These are phyloP conservation scores for Aricia agestis DNA, from an alignment of 1,140 invertebrate genomes.

Conservation along the genomic window DNA sequence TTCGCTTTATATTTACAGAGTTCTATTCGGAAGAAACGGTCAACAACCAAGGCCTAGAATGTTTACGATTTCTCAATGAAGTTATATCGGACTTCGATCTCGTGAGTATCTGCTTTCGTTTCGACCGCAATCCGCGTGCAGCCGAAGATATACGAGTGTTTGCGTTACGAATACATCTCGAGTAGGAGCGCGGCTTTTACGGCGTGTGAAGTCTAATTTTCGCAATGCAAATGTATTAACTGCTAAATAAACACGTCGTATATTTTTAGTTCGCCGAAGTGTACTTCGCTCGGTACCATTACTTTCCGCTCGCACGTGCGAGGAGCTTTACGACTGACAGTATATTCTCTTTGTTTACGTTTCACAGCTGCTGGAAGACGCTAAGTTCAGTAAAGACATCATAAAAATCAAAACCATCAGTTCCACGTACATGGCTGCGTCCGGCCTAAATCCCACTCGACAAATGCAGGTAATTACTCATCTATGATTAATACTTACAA, in stretches of 20 bases:
- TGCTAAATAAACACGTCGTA: slow-evolving; percentile 11
- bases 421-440: slow-evolving; percentile 98
- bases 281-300: neutral
- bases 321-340: neutral
- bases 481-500: neutral
- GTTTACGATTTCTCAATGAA: slow-evolving; percentile 96
- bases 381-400: slow-evolving; percentile 88
- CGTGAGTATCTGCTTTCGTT: slow-evolving; percentile 78
- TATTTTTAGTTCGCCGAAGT: slow-evolving; percentile 15
- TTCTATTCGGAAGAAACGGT: slow-evolving; percentile 97
- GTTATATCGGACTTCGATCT: slow-evolving; percentile 99
- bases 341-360: slow-evolving; percentile 40
- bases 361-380: slow-evolving; percentile 86
- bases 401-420: slow-evolving; percentile 99
- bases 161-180: slow-evolving; percentile 23
- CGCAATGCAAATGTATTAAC: slow-evolving; percentile 2
- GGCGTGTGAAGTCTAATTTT: slow-evolving; percentile 17
- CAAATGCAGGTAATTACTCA: slow-evolving; percentile 78
- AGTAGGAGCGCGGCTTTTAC: slow-evolving; percentile 14
- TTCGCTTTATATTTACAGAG: slow-evolving; percentile 77
- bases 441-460: slow-evolving; percentile 87
- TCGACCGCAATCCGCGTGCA: neutral
- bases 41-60: slow-evolving; percentile 97
- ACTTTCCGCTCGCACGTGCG: neutral
- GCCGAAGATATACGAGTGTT: slow-evolving; percentile 18